Conservation (phyloP, 2,797 vertebrate species). For the Triplophysa bombifrons region DNA sequence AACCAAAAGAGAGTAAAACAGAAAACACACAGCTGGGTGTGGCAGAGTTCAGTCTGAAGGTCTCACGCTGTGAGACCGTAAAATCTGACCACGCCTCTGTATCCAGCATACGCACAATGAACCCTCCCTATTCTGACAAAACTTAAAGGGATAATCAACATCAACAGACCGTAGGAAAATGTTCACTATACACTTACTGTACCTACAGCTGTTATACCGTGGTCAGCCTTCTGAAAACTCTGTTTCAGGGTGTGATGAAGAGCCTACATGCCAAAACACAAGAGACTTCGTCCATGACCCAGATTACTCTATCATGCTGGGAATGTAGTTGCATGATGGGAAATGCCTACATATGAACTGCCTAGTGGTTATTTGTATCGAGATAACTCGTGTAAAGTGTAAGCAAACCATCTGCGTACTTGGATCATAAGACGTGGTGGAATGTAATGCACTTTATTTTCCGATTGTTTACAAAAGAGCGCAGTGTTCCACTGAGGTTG, state of each 20-base stretch:
- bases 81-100: not conserved
- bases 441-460: no score
- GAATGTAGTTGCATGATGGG: slow-evolving; percentile 63
- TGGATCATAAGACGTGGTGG: not conserved
- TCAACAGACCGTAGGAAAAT: no score
- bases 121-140: not conserved
- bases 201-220: not conserved
- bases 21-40: slow-evolving; percentile 30
- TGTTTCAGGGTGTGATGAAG: slow-evolving; percentile 28
- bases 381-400: slow-evolving; percentile 36
- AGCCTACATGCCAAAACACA: slow-evolving; percentile 54
- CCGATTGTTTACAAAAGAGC: not conserved
- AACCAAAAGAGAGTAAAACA: slow-evolving; percentile 28
- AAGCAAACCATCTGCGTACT: slow-evolving; percentile 5
- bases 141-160: not conserved
- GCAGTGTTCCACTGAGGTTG: not conserved
- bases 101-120: not conserved
- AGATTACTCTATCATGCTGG: slow-evolving; percentile 67
- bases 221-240: slow-evolving; percentile 1
- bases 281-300: slow-evolving; percentile 61
- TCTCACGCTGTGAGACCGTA: slow-evolving; percentile 14
- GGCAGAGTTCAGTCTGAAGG: slow-evolving; percentile 28
- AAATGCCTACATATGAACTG: slow-evolving; percentile 60
- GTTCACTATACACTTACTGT: no score
- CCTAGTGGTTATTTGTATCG: slow-evolving; percentile 49